phyloP scores from a whole-genome alignment of 2,113 vertebrate genomes.

The Xiphophorus hellerii region DNA sequence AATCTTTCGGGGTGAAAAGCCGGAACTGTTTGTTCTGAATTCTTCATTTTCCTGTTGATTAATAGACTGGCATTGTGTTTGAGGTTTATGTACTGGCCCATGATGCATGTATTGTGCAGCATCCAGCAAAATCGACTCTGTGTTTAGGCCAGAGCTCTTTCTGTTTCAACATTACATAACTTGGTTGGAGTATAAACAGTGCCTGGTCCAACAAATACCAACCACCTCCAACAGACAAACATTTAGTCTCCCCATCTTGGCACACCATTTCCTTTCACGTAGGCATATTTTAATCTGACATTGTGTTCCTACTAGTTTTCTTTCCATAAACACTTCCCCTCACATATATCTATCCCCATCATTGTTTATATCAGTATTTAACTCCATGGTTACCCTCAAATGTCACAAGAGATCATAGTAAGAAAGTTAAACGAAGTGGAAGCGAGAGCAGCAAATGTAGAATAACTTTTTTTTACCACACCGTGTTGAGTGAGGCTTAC shows the following conservation, averaged over 20 bases:
- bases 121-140: constrained; percentile 30
- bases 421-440: neutral
- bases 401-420: neutral
- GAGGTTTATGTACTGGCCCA: constrained; percentile 31
- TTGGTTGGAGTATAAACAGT: constrained; percentile 51
- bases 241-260: neutral
- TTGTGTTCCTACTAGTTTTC: neutral
- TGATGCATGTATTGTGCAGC: constrained; percentile 56
- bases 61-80: constrained; percentile 53
- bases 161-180: constrained; percentile 57
- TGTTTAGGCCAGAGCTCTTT: constrained; percentile 48
- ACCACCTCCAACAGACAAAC: constrained; percentile 18
- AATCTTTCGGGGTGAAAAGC: constrained; percentile 36
- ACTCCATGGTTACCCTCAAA: neutral
- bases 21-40: constrained; percentile 55
- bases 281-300: neutral
- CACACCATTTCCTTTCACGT: constrained; percentile 5
- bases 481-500: neutral
- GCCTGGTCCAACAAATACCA: constrained; percentile 33
- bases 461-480: no score
- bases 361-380: neutral
- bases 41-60: constrained; percentile 53
- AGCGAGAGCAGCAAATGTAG: neutral
- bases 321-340: neutral
- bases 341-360: neutral